These are phyloP conservation scores for Merops nubicus DNA, from an alignment of 2,113 vertebrate genomes.

Conservation along the genomic window DNA sequence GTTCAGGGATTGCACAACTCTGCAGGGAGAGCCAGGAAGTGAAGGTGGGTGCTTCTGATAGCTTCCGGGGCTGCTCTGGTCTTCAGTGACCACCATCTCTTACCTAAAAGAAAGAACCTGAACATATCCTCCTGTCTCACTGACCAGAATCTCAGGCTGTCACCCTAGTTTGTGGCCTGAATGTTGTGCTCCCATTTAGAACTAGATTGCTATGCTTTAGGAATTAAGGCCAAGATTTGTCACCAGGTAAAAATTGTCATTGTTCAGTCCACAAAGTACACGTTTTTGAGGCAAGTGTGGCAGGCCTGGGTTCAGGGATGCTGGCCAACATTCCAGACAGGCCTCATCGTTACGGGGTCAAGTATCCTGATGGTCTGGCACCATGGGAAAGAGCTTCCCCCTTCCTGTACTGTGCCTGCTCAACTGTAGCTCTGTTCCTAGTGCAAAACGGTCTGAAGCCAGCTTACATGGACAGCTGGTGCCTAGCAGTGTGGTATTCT, in stretches of 20 bases:
- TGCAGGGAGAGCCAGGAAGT: slow-evolving; percentile 47
- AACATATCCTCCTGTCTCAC: background rate
- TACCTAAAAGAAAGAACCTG: background rate
- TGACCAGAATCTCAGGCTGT: background rate
- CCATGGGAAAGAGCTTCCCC: background rate
- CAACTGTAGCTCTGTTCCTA: background rate
- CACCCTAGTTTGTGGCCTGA: background rate
- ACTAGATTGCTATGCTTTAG: background rate
- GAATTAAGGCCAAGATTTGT: background rate
- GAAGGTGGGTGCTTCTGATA: slow-evolving; percentile 32
- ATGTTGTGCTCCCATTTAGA: background rate
- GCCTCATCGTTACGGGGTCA: accelerated
- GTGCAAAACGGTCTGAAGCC: background rate
- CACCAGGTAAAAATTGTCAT: background rate
- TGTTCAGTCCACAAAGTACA: accelerated
- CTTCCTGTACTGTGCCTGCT: background rate
- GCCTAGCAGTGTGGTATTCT: background rate
- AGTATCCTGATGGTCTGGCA: background rate
- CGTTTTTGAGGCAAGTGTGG: background rate
- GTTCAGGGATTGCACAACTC: slow-evolving; percentile 13
- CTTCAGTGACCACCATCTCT: background rate
- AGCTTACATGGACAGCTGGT: background rate
- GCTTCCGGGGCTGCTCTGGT: background rate
- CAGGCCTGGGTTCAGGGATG: background rate
- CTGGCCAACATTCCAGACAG: background rate